Conservation (phyloP, 2,888 invertebrate genomes). For the Tenthredo amoena region DNA sequence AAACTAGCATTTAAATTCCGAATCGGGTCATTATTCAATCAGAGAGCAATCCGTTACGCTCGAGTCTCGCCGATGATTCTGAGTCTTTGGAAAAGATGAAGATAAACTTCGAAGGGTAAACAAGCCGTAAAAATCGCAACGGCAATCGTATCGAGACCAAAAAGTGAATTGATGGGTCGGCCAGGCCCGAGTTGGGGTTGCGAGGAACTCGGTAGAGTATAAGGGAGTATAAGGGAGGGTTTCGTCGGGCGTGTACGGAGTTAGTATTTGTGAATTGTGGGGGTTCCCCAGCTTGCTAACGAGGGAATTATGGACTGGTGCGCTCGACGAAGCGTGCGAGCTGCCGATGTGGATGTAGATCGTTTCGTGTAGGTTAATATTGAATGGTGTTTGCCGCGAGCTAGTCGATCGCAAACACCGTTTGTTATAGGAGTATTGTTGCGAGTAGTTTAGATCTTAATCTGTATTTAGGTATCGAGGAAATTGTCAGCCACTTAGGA, state of each 20-base stretch:
- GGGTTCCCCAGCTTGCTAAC: conserved; percentile 43
- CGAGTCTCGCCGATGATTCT: neutral
- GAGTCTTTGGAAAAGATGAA: conserved; percentile 7
- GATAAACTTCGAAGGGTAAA: conserved; percentile 32
- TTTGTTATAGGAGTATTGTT: conserved; percentile 26
- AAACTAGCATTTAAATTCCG: no score
- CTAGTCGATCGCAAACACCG: conserved; percentile 39
- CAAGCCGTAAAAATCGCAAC: conserved; percentile 24
- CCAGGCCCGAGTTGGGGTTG: conserved; percentile 9
- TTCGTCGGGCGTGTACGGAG: conserved; percentile 16
- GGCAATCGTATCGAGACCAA: conserved; percentile 34
- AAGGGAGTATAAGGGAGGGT: neutral
- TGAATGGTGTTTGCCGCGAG: conserved; percentile 45
- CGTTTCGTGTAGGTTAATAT: conserved; percentile 37
- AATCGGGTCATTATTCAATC: neutral
- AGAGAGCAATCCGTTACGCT: neutral
- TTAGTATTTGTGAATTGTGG: conserved; percentile 27
- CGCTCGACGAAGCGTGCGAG: conserved; percentile 45
- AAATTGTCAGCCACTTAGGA: conserved; percentile 43
- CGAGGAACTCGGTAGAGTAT: neutral
- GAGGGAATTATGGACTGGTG: conserved; percentile 49
- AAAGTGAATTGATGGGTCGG: conserved; percentile 38
- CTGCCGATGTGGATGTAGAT: conserved; percentile 29
- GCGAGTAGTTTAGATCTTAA: conserved; percentile 42
- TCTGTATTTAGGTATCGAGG: conserved; percentile 27